Conservation (phyloP, 2,113 vertebrate genomes). For the Perca schrenkii region DNA sequence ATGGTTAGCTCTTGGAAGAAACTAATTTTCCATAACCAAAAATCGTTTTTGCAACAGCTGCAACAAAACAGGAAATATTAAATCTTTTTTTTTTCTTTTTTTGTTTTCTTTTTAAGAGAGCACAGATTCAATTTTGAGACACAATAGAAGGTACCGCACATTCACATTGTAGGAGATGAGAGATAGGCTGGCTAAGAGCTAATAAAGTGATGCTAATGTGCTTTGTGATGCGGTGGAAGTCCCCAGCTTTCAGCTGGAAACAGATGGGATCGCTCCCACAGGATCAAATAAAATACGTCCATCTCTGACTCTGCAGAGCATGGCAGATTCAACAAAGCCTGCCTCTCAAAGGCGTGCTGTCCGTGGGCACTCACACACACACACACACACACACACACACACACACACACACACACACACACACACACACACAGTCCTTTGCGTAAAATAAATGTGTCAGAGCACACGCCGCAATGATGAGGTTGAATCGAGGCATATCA, state of each 20-base stretch:
- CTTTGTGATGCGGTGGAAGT: slow-evolving; percentile 66
- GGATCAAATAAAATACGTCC: slow-evolving; percentile 70
- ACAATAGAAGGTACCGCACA: slow-evolving; percentile 48
- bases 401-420: slow-evolving; percentile 37
- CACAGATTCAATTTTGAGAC: slow-evolving; percentile 49
- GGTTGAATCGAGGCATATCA: slow-evolving; percentile 64
- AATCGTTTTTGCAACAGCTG: slow-evolving; percentile 20
- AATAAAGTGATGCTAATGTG: slow-evolving; percentile 71
- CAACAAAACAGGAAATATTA: slow-evolving; percentile 14
- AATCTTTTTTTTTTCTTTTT: background rate
- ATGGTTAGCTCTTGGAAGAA: background rate
- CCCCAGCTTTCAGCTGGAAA: slow-evolving; percentile 58
- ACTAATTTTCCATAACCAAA: background rate
- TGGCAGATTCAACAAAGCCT: slow-evolving; percentile 63
- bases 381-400: slow-evolving; percentile 4
- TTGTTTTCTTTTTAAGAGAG: background rate
- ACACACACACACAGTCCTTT: slow-evolving; percentile 38
- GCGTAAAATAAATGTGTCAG: slow-evolving; percentile 47
- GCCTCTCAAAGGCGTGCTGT: slow-evolving; percentile 52
- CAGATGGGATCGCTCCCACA: slow-evolving; percentile 73
- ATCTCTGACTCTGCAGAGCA: slow-evolving; percentile 62
- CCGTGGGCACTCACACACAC: slow-evolving; percentile 38
- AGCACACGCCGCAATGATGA: slow-evolving; percentile 48
- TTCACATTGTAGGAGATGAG: slow-evolving; percentile 78
- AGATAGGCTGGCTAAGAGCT: slow-evolving; percentile 56